phyloP scores from a whole-genome alignment of 2,797 vertebrate genomes.

The Cryptoprocta ferox region DNA sequence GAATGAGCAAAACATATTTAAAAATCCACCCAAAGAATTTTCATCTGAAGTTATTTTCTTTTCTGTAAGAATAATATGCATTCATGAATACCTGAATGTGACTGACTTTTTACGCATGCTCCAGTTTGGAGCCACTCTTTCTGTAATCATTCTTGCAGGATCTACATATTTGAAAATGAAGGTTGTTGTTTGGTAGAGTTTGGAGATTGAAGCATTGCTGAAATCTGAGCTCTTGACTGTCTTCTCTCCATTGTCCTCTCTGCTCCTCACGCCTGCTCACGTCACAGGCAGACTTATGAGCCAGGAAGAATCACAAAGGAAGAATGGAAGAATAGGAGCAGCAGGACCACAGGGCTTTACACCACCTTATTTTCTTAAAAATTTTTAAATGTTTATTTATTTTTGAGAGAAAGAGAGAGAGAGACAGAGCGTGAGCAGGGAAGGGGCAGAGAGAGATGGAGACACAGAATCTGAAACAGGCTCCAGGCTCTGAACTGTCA shows the following conservation, averaged over 20 bases:
- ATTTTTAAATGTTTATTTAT: too few relatives aligned
- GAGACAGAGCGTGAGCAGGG: too few relatives aligned
- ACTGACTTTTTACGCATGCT: not conserved
- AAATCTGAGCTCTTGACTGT: not conserved
- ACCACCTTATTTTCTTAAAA: not conserved
- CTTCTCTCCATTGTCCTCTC: not conserved
- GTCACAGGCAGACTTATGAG: not conserved
- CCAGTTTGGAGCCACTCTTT: not conserved
- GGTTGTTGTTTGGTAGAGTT: not conserved
- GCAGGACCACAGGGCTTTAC: not conserved
- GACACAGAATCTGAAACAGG: too few relatives aligned
- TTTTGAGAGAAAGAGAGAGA: too few relatives aligned
- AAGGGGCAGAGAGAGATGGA: too few relatives aligned
- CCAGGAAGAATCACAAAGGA: not conserved
- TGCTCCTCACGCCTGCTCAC: not conserved
- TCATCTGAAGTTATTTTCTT: not conserved
- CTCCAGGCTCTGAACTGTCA: too few relatives aligned
- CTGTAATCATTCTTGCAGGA: not conserved
- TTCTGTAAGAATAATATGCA: not conserved
- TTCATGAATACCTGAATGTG: not conserved
- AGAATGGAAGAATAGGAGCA: not conserved
- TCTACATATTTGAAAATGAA: not conserved
- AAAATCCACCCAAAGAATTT: conserved; percentile 7
- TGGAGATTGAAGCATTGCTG: not conserved
- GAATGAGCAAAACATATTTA: not conserved